These are phyloP conservation scores for Arothron firmamentum DNA, from an alignment of 2,113 vertebrate genomes.

Conservation along the genomic window DNA sequence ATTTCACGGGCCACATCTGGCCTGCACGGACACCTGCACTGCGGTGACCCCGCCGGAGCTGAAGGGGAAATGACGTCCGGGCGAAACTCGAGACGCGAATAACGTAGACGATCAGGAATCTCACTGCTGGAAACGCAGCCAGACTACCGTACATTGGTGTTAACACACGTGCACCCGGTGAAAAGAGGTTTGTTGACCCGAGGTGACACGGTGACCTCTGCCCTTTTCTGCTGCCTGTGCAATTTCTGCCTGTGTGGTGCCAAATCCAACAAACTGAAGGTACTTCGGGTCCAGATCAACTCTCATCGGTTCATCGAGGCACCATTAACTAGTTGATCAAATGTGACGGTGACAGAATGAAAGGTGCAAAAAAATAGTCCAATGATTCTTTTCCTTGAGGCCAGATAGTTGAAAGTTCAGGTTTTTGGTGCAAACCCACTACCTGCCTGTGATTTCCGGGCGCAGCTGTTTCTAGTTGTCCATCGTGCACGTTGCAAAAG, in stretches of 20 bases:
- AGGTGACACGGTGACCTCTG: slow-evolving; percentile 33
- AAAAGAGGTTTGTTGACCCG: slow-evolving; percentile 33
- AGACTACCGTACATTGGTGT: slow-evolving; percentile 36
- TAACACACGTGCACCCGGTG: slow-evolving; percentile 35
- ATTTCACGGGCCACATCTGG: slow-evolving; percentile 67
- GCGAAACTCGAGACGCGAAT: slow-evolving; percentile 13
- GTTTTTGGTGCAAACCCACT: slow-evolving; percentile 23
- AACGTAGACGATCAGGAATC: slow-evolving; percentile 28
- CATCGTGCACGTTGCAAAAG: slow-evolving; percentile 18
- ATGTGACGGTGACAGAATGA: not conserved
- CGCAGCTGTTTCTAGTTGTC: slow-evolving; percentile 45
- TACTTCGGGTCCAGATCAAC: too few relatives aligned
- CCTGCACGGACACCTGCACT: slow-evolving; percentile 62
- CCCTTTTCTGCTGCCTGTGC: not conserved
- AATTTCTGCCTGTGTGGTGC: not conserved
- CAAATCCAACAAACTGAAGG: not conserved
- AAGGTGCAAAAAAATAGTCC: not conserved
- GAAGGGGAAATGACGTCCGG: slow-evolving; percentile 5
- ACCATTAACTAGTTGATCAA: too few relatives aligned
- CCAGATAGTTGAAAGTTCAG: slow-evolving; percentile 12
- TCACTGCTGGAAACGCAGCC: slow-evolving; percentile 34
- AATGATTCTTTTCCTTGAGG: slow-evolving; percentile 1
- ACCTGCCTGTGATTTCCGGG: slow-evolving; percentile 34
- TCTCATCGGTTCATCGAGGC: too few relatives aligned
- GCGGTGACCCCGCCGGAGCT: slow-evolving; percentile 54